Conservation (phyloP, 2,888 invertebrate genomes). For the Oligia strigilis region DNA sequence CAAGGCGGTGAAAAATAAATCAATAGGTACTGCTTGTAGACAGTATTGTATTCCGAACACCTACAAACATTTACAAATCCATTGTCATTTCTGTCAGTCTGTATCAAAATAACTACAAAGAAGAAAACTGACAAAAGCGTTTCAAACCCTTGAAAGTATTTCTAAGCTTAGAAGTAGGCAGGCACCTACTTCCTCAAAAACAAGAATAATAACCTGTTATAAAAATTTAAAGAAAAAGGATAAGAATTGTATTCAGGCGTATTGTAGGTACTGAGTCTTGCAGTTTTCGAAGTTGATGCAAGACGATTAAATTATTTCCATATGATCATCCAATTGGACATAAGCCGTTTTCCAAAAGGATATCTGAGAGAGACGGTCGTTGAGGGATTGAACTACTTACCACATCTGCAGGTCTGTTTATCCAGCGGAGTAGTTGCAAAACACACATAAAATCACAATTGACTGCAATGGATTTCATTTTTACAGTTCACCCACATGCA, state of each 20-base stretch:
- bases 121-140: conserved; percentile 6
- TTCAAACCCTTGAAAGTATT: conserved; percentile 7
- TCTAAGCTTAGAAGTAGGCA: conserved; percentile 2
- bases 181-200: background rate
- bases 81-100: conserved; percentile 1
- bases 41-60: conserved; percentile 18
- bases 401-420: background rate
- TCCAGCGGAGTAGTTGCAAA: background rate
- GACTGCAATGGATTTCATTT: background rate
- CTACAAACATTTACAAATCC: conserved; percentile 8
- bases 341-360: conserved; percentile 30
- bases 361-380: conserved; percentile 3
- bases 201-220: background rate
- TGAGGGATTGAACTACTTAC: background rate
- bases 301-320: conserved; percentile 3
- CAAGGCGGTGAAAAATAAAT: conserved; percentile 6
- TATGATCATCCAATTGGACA: conserved; percentile 25
- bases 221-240: conserved; percentile 7
- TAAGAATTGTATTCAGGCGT: conserved; percentile 20
- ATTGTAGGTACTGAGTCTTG: background rate
- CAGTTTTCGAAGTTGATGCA: conserved; percentile 23
- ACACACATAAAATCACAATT: background rate
- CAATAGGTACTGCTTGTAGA: background rate
- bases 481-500: background rate
- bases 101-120: conserved; percentile 31